Base-by-base conservation (phyloP, 2,888 invertebrate genomes). In the Sphaeridia pumilis region DNA sequence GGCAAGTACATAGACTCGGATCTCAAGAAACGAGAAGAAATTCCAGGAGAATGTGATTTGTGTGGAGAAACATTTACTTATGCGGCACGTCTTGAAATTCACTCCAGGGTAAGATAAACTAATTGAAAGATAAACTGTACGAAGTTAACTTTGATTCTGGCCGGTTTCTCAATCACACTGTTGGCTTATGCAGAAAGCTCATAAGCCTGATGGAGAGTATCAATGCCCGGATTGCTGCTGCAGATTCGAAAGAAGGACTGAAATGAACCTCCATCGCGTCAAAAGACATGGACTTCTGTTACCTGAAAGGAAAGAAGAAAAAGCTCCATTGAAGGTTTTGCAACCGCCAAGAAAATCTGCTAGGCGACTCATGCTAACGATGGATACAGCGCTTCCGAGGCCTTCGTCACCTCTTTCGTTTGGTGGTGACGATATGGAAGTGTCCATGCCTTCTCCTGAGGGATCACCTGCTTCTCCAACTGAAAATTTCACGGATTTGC, bases 41-140 rank as follows among this genome's bases (percentile, higher is more conserved):
- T 46, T 46, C 7, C 47, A 26, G 43, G 34, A 1, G 52, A 52
- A 20, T 52, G 52, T 34, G 28, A 41, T 12, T 22, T 28, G 2
- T 52, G 52, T 47, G 46, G 31, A 22, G 34, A 47, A 3, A 47
- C 52, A 1, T 52, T 52, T 47, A 47, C 47, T 27, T 50, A 44
- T 20, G 21, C n/a, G 35, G 36, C 45, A 4, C 25, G 24, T 26
- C 20, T 45, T 21, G 35, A 45, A 44, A n/a, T 36, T 1, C 50
- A 50, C 27, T n/a, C 35, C 12, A 50, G 45, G 50, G 50, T 50
- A 28, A 7, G 3, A 12, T 25, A 4, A 5, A 21, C 4, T 21
- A 12, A 10, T 7, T 5, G 14, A 12, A 41, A 41, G 7, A 27
- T 21, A n/a, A 43, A 25, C 21, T n/a, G 24, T 43, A 3, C n/a